Base-by-base conservation (phyloP, 2,113 vertebrate species). In the Puntigrus tetrazona region DNA sequence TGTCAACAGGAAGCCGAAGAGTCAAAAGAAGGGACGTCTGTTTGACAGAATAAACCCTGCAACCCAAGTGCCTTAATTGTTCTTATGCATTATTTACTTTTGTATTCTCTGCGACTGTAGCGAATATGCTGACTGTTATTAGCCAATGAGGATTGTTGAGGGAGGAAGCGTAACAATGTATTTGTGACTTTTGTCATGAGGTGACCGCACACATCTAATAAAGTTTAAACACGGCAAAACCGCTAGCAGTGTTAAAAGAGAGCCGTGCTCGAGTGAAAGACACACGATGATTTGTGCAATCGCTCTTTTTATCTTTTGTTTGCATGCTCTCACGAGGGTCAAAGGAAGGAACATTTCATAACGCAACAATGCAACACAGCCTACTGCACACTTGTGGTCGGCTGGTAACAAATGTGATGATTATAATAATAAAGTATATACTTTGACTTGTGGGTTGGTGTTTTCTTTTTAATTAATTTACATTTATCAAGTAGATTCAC, bases 11-110 rank as follows among this genome's bases (percentile, higher is more conserved):
- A 88, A 69, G 34, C 72, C 9, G 90, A 89, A 13, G 87, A 90
- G 52, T 45, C 87, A 41, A 92, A 92, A 84, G 89, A 91, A 86
- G 91, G 91, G 63, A 92, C 91, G 0, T 91, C 91, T 20, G 91
- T 92, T 38, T 92, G 72, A 91, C 78, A 70, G 2, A 77, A 69
- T 31, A 47, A 13, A 41, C 38, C 31, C 16, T 50, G 76, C 77
- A 79, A 31, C 75, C 78, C 52, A 90, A 85, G 83, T 81, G 77
- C 88, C 85, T 85, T 89, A 87, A 83, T 50, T 84, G 36, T 74
- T 86, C 59, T 80, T 84, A 83, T 88, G 57, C 34, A 63, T 85
- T 87, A 77, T 81, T 84, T 31, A 74, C 67, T 75, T 87, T 85
- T 31, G 69, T 86, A 86, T 74, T 87, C 52, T 81, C 59, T 86